Conservation (phyloP, 2,888 invertebrate species). For the Unio delphinus region DNA sequence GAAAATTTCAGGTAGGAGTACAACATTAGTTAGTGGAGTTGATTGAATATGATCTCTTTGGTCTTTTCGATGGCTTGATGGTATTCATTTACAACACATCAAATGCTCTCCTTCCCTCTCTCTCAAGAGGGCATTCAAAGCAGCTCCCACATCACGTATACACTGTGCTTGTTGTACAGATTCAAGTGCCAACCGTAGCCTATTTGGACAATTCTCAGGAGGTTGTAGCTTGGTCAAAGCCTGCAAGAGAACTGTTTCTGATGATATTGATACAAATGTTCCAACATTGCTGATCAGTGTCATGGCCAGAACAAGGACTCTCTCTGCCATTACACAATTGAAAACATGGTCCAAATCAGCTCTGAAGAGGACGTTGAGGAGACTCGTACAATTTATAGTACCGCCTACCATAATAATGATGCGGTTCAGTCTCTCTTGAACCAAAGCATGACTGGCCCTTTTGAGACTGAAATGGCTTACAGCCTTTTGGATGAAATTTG, state of each 20-base stretch:
- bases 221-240: slow-evolving; percentile 21
- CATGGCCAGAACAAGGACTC: slow-evolving; percentile 39
- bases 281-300: slow-evolving; percentile 44
- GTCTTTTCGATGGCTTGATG: not conserved
- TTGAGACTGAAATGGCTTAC: slow-evolving; percentile 20
- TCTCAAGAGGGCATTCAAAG: slow-evolving; percentile 19
- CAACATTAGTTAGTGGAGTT: slow-evolving; percentile 7
- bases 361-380: slow-evolving; percentile 19
- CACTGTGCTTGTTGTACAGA: slow-evolving; percentile 23
- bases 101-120: slow-evolving; percentile 26
- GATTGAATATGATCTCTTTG: slow-evolving; percentile 7
- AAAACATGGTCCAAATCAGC: slow-evolving; percentile 3
- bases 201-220: slow-evolving; percentile 19
- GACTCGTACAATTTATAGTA: slow-evolving; percentile 13
- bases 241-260: slow-evolving; percentile 25
- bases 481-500: slow-evolving; percentile 14
- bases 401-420: slow-evolving; percentile 26
- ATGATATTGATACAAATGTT: slow-evolving; percentile 21
- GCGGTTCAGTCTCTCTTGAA: slow-evolving; percentile 24
- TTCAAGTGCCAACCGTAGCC: slow-evolving; percentile 23
- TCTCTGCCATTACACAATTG: slow-evolving; percentile 35
- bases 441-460: not conserved
- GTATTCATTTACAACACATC: slow-evolving; percentile 27
- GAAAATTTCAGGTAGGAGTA: slow-evolving; percentile 6
- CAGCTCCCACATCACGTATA: slow-evolving; percentile 24